A percentile compares a stretch with the other conserved stretches of the same genome.
These are phyloP conservation scores for Scomberomorus guttatus DNA, from an alignment of 2,797 vertebrate species.

Conservation along the genomic window DNA sequence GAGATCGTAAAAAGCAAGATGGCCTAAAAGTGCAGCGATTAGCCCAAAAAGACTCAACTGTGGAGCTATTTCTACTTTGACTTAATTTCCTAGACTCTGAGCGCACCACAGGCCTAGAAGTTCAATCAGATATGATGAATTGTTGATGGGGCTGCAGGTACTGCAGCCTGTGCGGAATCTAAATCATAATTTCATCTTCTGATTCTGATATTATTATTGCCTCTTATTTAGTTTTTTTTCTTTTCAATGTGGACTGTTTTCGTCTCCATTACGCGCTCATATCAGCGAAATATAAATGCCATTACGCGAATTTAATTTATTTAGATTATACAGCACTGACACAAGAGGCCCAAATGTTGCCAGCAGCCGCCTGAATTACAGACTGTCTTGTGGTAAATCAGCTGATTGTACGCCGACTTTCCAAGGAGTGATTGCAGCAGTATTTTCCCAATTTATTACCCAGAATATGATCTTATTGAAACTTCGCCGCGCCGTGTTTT, in stretches of 20 bases:
- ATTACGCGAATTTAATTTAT: slow-evolving; percentile 46
- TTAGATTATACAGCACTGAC: slow-evolving; percentile 17
- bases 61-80: not conserved
- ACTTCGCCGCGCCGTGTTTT: slow-evolving; percentile 48
- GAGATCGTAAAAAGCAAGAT: slow-evolving; percentile 35
- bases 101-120: not conserved
- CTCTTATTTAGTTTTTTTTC: not conserved
- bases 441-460: slow-evolving; percentile 58
- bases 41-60: not conserved
- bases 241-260: slow-evolving; percentile 8
- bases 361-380: slow-evolving; percentile 25
- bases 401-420: slow-evolving; percentile 35
- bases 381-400: slow-evolving; percentile 46
- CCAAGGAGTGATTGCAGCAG: slow-evolving; percentile 46
- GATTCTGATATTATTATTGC: not conserved
- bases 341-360: slow-evolving; percentile 43
- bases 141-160: not conserved
- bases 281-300: slow-evolving; percentile 37
- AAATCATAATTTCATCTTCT: not conserved
- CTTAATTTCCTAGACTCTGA: not conserved
- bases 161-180: not conserved
- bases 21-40: slow-evolving; percentile 24
- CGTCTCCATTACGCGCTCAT: not conserved
- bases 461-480: slow-evolving; percentile 57
- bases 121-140: not conserved